Base-by-base conservation (phyloP, 2,797 vertebrate genomes). In the Siniperca scherzeri region DNA sequence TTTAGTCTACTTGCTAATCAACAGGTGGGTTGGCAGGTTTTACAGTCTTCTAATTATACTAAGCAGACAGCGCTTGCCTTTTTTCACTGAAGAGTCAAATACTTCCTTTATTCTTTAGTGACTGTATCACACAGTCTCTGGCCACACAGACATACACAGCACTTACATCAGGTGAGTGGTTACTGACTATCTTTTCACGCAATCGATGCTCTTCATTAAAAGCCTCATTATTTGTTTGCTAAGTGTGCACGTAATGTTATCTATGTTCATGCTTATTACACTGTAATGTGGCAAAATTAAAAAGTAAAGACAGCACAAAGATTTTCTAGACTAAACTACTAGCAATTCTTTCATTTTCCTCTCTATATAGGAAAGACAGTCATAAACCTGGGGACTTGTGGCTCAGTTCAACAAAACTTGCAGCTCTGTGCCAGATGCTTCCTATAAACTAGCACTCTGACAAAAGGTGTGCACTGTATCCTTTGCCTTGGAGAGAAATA, bases 131-230 rank as follows among this genome's bases (percentile, higher is more conserved):
- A 46, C 30, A 57, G 42, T n/a, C 30, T 65, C 52, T 16, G 19
- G 12, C 36, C 16, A 25, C 53, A 48, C 56, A 48, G 3, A 22
- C n/a, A 9, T 0, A 46, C 22, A 48, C 61, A 42, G 40, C 14
- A 16, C 55, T 42, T 50, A 38, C 11, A 67, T 55, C 53, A 59
- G 69, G 64, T 81, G 64, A 81, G 48, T 44, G 10, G 22, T 36
- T 65, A 22, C 21, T 17, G 7, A 38, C 2, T 12, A 64, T 40
- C 44, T n/a, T 61, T 12, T 59, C 0, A 70, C 71, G 10, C 27
- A 27, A 4, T 12, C 21, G 14, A 7, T 56, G 16, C 16, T 65
- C 6, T 22, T 36, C 4, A 1, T 60, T 7, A 71, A 42, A 11
- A 7, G 53, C 52, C 7, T 27, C 38, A 2, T 40, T 9, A 9